phyloP scores from a whole-genome alignment of 2,888 invertebrate genomes.

The Melanostoma mellinum region DNA sequence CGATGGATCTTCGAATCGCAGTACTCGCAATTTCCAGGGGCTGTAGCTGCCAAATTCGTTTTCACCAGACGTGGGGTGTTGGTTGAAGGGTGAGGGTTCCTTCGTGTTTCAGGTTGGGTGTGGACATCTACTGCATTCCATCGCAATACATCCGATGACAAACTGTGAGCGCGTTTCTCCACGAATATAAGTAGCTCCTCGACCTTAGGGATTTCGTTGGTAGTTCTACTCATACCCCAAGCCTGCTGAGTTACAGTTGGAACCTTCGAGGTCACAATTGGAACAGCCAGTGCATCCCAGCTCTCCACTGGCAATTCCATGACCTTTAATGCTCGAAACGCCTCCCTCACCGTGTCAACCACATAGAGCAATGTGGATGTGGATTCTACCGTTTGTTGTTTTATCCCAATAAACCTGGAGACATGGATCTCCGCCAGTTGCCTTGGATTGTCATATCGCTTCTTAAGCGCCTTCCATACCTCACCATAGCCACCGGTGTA shows the following conservation, averaged over 20 bases:
- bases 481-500: conserved; percentile 48
- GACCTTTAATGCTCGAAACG: conserved; percentile 33
- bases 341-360: conserved; percentile 52
- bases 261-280: conserved; percentile 14
- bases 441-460: conserved; percentile 40
- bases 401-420: conserved; percentile 43
- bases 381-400: background rate
- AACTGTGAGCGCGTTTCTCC: conserved; percentile 3
- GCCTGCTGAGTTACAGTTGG: background rate
- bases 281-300: conserved; percentile 41
- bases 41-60: too few species aligned
- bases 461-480: conserved; percentile 40
- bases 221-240: background rate
- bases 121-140: background rate
- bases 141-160: background rate
- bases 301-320: conserved; percentile 37
- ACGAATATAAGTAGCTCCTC: background rate
- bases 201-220: background rate
- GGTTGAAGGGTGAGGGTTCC: background rate
- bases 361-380: conserved; percentile 23
- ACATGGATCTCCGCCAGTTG: conserved; percentile 49
- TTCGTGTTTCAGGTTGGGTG: background rate
- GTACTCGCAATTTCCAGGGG: too few species aligned
- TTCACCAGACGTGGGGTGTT: too few species aligned
- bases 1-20: too few species aligned